These are phyloP conservation scores for Caenorhabditis panamensis DNA, from an alignment of 2,888 invertebrate genomes.

Conservation along the genomic window DNA sequence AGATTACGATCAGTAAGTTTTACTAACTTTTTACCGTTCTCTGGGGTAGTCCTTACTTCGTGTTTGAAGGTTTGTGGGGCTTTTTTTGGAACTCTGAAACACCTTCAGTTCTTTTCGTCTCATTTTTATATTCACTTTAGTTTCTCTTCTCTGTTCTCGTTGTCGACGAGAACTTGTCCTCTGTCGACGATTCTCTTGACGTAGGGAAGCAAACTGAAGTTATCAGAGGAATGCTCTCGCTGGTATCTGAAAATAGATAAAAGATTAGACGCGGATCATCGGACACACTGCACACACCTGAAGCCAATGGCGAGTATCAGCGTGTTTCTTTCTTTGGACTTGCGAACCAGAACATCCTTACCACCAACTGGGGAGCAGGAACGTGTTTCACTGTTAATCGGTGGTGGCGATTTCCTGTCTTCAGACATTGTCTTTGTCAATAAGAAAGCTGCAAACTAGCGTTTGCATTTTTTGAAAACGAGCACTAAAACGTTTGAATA, in stretches of 20 bases:
- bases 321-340: background rate
- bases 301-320: slow-evolving; percentile 9
- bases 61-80: background rate
- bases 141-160: background rate
- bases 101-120: no score
- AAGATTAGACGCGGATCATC: no score
- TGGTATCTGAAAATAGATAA: no score
- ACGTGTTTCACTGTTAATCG: background rate
- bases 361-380: background rate
- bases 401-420: background rate
- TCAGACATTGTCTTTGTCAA: no score
- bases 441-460: no score
- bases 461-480: no score
- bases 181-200: slow-evolving; percentile 5
- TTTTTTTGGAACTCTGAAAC: background rate
- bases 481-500: no score
- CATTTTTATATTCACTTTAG: no score
- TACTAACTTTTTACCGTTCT: background rate
- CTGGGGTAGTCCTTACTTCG: background rate
- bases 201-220: slow-evolving; percentile 3
- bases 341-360: background rate
- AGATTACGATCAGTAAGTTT: no score
- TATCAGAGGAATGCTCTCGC: no score
- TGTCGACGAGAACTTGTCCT: slow-evolving; percentile 1
- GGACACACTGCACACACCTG: no score